A percentile compares a stretch with the other conserved stretches of the same genome.
These are phyloP conservation scores for Diadophis punctatus DNA, from an alignment of 2,113 vertebrate genomes.

Conservation along the genomic window DNA sequence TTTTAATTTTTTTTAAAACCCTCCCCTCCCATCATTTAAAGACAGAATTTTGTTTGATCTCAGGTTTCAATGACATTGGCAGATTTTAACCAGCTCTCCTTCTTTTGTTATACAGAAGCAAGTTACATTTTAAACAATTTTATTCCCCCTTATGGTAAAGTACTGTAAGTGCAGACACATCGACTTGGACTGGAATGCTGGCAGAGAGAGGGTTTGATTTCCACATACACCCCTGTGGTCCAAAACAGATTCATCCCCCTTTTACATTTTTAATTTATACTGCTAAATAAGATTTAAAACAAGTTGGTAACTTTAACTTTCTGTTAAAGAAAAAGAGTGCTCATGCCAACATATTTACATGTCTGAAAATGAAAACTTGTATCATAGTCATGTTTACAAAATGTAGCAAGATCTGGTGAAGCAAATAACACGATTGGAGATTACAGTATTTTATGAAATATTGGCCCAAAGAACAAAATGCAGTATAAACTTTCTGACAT, in stretches of 20 bases:
- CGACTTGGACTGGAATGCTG: neutral
- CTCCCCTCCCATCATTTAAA: neutral
- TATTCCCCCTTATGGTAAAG: neutral
- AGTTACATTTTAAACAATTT: neutral
- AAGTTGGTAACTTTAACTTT: neutral
- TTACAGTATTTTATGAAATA: neutral
- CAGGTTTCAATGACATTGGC: neutral
- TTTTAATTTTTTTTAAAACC: neutral
- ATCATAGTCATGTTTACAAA: neutral
- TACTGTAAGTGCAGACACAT: neutral
- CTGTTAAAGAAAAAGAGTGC: neutral
- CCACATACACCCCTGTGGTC: neutral
- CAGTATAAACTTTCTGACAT: neutral
- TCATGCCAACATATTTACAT: neutral
- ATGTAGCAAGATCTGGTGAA: neutral
- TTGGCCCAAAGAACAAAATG: neutral
- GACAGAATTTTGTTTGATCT: neutral
- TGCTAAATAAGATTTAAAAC: neutral
- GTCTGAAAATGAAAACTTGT: neutral
- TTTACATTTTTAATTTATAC: neutral
- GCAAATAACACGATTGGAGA: neutral
- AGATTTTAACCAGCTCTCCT: neutral
- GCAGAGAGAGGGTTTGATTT: neutral
- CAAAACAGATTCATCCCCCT: neutral
- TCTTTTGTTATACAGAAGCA: neutral